Conservation (phyloP, 1,140 invertebrate species). For the Lepidurus apus region DNA sequence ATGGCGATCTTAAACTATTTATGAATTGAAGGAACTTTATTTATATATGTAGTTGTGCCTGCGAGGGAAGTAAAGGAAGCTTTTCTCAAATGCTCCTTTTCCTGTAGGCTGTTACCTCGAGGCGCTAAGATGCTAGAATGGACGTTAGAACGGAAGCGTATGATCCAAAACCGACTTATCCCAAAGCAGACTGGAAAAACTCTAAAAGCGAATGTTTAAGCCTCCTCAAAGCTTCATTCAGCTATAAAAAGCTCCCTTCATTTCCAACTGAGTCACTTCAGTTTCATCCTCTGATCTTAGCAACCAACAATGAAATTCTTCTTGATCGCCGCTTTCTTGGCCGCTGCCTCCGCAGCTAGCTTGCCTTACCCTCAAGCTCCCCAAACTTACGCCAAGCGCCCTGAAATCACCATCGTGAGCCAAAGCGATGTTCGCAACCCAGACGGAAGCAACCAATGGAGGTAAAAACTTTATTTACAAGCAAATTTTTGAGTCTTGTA, state of each 20-base stretch:
- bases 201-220: background rate
- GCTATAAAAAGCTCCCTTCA: background rate
- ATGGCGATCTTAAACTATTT: too few species aligned
- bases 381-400: background rate
- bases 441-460: conserved; percentile 28
- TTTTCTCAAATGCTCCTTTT: background rate
- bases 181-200: background rate
- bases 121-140: background rate
- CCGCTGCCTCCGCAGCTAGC: conserved; percentile 30
- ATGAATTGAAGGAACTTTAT: background rate
- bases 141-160: background rate
- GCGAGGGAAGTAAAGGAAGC: background rate
- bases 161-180: background rate
- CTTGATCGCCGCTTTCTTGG: conserved; percentile 27
- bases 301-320: background rate
- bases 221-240: background rate
- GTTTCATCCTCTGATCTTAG: background rate
- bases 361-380: too few species aligned
- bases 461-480: too few species aligned
- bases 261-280: background rate
- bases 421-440: conserved; percentile 31
- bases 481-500: too few species aligned
- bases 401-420: conserved; percentile 29
- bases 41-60: background rate
- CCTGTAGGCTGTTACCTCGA: background rate